Percentiles rank a stretch among this genome's conserved stretches.
These are phyloP conservation scores for Trematomus loennbergii DNA, from an alignment of 2,113 vertebrate species.

Conservation along the genomic window DNA sequence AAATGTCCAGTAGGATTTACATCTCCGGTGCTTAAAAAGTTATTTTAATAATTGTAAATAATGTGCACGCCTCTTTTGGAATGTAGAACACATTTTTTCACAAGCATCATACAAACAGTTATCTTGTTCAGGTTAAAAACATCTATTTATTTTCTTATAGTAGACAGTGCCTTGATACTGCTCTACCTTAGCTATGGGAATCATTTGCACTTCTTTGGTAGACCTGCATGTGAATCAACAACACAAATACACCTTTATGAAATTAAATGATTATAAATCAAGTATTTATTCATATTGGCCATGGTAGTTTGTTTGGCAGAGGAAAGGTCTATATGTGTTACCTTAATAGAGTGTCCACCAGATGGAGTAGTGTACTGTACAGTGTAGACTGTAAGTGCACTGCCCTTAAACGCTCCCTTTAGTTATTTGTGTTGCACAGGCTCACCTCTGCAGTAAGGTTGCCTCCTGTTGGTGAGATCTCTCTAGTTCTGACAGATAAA, in stretches of 20 bases:
- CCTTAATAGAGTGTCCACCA: slow-evolving; percentile 39
- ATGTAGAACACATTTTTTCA: too few relatives aligned
- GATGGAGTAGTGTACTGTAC: slow-evolving; percentile 26
- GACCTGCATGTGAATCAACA: not conserved
- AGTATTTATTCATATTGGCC: not conserved
- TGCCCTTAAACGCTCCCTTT: not conserved
- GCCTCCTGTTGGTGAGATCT: not conserved
- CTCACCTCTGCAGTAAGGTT: not conserved
- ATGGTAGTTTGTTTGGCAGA: not conserved
- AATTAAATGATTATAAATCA: not conserved
- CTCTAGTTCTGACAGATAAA: not conserved
- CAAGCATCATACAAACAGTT: too few relatives aligned
- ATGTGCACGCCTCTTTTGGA: not conserved
- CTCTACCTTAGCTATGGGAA: not conserved
- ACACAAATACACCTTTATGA: not conserved
- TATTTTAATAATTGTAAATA: not conserved
- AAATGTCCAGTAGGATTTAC: not conserved
- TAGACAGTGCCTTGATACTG: not conserved
- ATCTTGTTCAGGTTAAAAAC: too few relatives aligned
- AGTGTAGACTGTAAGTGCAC: not conserved
- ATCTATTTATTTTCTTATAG: not conserved
- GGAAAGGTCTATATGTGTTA: not conserved
- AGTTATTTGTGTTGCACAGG: not conserved
- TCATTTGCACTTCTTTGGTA: not conserved
- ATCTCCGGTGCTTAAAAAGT: too few relatives aligned